Percentiles rank a stretch among this genome's conserved stretches.
phyloP scores from a whole-genome alignment of 2,113 vertebrate genomes.

The Verasper variegatus region DNA sequence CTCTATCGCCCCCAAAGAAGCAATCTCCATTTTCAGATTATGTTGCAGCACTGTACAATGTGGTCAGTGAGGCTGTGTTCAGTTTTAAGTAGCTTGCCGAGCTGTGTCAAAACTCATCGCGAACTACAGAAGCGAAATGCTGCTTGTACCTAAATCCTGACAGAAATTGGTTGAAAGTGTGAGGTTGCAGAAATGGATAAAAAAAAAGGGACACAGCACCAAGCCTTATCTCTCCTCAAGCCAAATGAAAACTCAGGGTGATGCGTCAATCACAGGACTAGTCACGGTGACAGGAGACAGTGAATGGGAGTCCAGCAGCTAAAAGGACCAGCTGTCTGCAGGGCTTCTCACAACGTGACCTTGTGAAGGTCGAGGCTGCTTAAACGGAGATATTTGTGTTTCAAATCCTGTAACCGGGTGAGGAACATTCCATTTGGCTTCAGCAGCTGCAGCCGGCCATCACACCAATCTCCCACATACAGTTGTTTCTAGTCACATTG shows the following conservation, averaged over 20 bases:
- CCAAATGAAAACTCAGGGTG: slow-evolving; percentile 64
- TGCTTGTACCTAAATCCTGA: slow-evolving; percentile 49
- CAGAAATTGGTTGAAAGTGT: slow-evolving; percentile 55
- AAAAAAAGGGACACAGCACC: slow-evolving; percentile 14
- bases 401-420: slow-evolving; percentile 40
- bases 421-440: slow-evolving; percentile 11
- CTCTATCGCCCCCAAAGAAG: neutral
- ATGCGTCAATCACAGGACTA: slow-evolving; percentile 59
- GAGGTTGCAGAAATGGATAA: slow-evolving; percentile 29
- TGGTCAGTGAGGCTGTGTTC: too few relatives aligned
- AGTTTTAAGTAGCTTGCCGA: neutral
- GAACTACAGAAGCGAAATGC: slow-evolving; percentile 22
- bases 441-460: too few relatives aligned
- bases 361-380: slow-evolving; percentile 69
- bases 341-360: slow-evolving; percentile 41
- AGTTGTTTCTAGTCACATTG: neutral
- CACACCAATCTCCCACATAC: too few relatives aligned
- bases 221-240: slow-evolving; percentile 60
- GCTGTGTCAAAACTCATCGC: slow-evolving; percentile 35
- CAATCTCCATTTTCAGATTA: neutral
- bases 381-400: slow-evolving; percentile 52
- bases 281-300: slow-evolving; percentile 46
- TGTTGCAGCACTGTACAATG: too few relatives aligned
- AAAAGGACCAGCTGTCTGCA: slow-evolving; percentile 55
- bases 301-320: slow-evolving; percentile 39